Evolutionary conservation across 2,888 invertebrate genomes (phyloP).

Genomic region (Epinotia bilunana): DNA sequence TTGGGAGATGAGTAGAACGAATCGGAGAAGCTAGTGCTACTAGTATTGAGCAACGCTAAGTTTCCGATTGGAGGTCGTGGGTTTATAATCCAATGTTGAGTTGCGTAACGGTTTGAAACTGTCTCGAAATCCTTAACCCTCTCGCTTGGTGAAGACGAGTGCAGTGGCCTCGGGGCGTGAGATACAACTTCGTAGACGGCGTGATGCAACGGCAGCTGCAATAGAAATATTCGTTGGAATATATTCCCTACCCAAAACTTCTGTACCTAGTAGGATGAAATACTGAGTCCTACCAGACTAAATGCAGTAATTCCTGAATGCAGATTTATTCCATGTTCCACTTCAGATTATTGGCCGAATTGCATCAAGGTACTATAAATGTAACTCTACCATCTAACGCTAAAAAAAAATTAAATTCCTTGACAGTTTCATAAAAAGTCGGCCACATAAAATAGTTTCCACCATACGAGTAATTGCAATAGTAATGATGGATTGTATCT

Average conservation of each 20-base stretch:
- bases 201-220: not conserved
- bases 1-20: slow-evolving; percentile 49
- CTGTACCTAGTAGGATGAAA: no score
- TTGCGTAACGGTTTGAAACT: slow-evolving; percentile 31
- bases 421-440: no score
- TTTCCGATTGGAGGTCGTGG: slow-evolving; percentile 33
- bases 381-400: no score
- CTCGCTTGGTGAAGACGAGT: slow-evolving; percentile 24
- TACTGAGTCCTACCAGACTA: not conserved
- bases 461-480: no score
- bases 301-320: not conserved
- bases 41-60: slow-evolving; percentile 57
- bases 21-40: slow-evolving; percentile 38
- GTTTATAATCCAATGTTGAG: slow-evolving; percentile 36
- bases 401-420: no score
- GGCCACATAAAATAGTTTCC: no score
- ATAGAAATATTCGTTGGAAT: not conserved
- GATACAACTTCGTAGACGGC: not conserved
- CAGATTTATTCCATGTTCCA: not conserved
- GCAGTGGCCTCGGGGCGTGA: slow-evolving; percentile 5
- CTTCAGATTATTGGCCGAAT: no score
- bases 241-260: no score
- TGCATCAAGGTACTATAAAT: no score
- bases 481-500: no score
- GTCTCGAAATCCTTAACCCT: slow-evolving; percentile 42